Base-by-base conservation (phyloP, 2,888 invertebrate genomes). In the Cheilosia vernalis region DNA sequence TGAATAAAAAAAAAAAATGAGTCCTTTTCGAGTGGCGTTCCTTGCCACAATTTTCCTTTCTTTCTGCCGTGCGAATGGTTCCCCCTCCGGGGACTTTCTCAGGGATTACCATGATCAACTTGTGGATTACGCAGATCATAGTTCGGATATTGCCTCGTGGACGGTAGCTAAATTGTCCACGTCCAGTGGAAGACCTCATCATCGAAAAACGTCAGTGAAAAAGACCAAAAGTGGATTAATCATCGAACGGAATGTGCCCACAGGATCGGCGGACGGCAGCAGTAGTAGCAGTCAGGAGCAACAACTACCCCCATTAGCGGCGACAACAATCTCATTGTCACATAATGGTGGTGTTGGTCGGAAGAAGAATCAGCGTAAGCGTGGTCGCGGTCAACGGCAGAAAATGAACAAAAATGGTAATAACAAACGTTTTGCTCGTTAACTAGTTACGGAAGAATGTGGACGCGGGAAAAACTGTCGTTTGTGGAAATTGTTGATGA, bases 361-460 rank as follows among this genome's bases (percentile, higher is more conserved):
- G 21, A 85, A 66, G 56, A 72, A 70, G 72, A 85, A 67, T 47
- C 76, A 85, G 49, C 86, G 82, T 30, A 86, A 81, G 58, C 86
- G 80, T 56, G 84, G 82, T 79, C 78, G 84, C 67, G 87, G 87
- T 87, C 88, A 87, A 81, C 87, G 88, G 24, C 87, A 87, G 67
- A 87, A 82, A 77, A 77, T 86, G 72, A 88, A 87, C 72, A 88
- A 87, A 87, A 88, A 88, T 87, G 87, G 88, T 88, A 88, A 88
- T 67, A 58, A 81, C 40, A 58, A 53, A 44, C 49, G 66, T 63
- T 37, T 37, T 61, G 53, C 44, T 56, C 44, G 40, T 42, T 44
- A 74, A 58, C 58, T 67, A 49, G 79, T 72, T 82, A 56, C 37
- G 30, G 24, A 64, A 55, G 49, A 66, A 58, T 58, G 60, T 60